Conservation (phyloP, 1,140 invertebrate species). For the Hyles vespertilio region DNA sequence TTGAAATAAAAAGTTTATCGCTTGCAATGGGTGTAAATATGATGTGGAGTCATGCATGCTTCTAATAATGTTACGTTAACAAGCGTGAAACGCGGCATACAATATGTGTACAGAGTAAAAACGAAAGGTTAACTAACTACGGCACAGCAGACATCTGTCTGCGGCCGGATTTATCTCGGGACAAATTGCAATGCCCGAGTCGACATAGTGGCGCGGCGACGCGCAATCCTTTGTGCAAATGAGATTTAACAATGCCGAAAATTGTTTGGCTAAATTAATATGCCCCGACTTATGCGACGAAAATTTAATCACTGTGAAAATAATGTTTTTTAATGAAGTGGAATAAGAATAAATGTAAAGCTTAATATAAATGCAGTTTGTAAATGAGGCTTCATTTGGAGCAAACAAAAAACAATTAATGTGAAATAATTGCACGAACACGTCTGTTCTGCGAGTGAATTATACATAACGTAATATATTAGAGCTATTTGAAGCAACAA, state of each 20-base stretch:
- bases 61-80: constrained; percentile 3
- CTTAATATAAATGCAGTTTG: too few relatives aligned
- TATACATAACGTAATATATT: too few relatives aligned
- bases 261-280: constrained; percentile 46
- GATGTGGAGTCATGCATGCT: too few relatives aligned
- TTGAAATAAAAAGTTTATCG: background rate
- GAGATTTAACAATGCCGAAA: constrained; percentile 43
- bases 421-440: too few relatives aligned
- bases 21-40: too few relatives aligned
- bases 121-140: constrained; percentile 27
- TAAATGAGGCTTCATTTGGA: too few relatives aligned
- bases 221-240: constrained; percentile 48
- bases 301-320: constrained; percentile 14
- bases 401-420: too few relatives aligned
- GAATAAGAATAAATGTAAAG: too few relatives aligned
- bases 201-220: constrained; percentile 18
- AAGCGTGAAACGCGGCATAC: background rate
- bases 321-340: too few relatives aligned
- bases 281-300: constrained; percentile 26
- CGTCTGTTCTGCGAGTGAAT: too few relatives aligned
- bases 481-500: too few relatives aligned
- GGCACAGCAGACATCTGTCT: constrained; percentile 54
- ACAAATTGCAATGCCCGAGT: constrained; percentile 53
- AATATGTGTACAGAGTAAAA: constrained; percentile 17
- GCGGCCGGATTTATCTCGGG: constrained; percentile 57